Base-by-base conservation (phyloP, 2,113 vertebrate genomes). In the Alouatta palliata region DNA sequence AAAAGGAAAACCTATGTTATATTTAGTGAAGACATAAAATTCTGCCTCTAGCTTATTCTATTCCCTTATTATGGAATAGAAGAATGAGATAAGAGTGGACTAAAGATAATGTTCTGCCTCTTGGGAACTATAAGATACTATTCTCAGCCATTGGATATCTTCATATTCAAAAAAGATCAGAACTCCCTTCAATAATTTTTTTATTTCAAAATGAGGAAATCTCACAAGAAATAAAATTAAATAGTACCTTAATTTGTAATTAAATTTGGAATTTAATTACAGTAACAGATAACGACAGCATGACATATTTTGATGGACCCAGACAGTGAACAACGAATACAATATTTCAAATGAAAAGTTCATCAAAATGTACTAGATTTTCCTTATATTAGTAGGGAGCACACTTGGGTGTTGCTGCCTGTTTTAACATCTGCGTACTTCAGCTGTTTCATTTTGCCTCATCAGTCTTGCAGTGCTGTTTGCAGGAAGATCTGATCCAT, bases 401-500 rank as follows among this genome's bases (percentile, higher is more conserved):
- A 56, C 35, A 10, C 19, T 61, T 77, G 6, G 47, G 27, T 87
- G 7, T n/a, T 58, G 9, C 16, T 76, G 37, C 23, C 16, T 32
- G 8, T 88, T 96, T 89, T 45, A 96, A 87, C 25, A 94, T 80
- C 75, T 94, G 75, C 30, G 56, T 56, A 81, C 23, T 68, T 96
- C 70, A 83, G 54, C 40, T 75, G 45, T 87, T 93, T 86, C 80
- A 40, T 83, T 91, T 85, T 91, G 75, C 23, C 37, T 97, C 83
- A 95, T 96, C 47, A 96, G 23, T 96, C 70, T 95, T 95, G 25
- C 6, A 71, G 9, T 61, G 37, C 21, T 93, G 3, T 93, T 95
- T 54, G 17, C 61, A 79, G 27, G 56, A 88, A 96, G 35, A 89
- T 47, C 25, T 76, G 70, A 93, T 91, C n/a, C 16, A 64, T 75